Conservation (phyloP, 2,113 vertebrate genomes). For the Vireo altiloquus region DNA sequence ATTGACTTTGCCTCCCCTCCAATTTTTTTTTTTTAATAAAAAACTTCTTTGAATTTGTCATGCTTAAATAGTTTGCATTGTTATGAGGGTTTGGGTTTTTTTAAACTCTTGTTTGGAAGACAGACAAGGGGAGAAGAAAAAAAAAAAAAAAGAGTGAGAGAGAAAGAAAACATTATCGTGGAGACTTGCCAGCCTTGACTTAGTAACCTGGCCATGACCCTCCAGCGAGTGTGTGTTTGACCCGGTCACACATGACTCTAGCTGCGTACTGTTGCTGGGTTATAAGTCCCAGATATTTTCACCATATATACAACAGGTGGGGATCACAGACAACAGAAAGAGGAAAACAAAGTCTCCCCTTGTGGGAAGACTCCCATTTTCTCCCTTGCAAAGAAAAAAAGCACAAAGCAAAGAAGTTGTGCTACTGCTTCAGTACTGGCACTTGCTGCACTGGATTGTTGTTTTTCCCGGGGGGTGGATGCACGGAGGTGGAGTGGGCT, state of each 20-base stretch:
- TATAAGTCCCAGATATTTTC: slow-evolving; percentile 67
- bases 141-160: slow-evolving; percentile 2
- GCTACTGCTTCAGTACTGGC: background rate
- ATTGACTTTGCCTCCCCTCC: background rate
- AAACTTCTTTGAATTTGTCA: slow-evolving; percentile 41
- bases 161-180: slow-evolving; percentile 62
- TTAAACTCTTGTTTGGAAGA: slow-evolving; percentile 36
- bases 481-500: background rate
- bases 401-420: background rate
- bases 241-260: slow-evolving; percentile 70
- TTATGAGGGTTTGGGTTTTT: background rate
- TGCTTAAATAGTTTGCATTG: slow-evolving; percentile 61
- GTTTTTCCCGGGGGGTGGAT: rapidly evolving
- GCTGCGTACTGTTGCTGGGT: slow-evolving; percentile 64
- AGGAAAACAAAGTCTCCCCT: slow-evolving; percentile 37
- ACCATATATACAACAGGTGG: slow-evolving; percentile 76
- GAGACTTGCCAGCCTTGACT: slow-evolving; percentile 72
- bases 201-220: slow-evolving; percentile 80
- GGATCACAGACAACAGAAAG: slow-evolving; percentile 34
- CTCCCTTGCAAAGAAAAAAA: background rate
- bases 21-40: slow-evolving; percentile 39
- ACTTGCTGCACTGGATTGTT: background rate
- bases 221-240: slow-evolving; percentile 69
- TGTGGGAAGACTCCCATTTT: slow-evolving; percentile 41
- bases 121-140: background rate